Evolutionary conservation across 2,888 invertebrate species (phyloP).

Genomic region (Chrysomela aeneicollis): DNA sequence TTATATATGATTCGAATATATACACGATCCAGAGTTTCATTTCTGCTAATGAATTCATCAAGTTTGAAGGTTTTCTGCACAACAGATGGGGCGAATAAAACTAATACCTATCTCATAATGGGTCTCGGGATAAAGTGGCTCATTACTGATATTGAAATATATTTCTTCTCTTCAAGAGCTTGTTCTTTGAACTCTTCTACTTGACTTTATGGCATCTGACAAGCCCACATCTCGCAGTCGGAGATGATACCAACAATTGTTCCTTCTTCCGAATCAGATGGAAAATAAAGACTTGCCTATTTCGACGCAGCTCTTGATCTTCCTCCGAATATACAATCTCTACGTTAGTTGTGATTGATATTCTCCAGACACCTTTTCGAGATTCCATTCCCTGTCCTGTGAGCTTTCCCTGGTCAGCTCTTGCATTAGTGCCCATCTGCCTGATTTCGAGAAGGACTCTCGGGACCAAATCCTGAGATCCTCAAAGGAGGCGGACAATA

Average conservation of each 20-base stretch:
- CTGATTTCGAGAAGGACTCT: background rate
- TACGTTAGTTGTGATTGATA: background rate
- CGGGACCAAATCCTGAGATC: background rate
- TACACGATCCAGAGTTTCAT: background rate
- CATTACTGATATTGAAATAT: background rate
- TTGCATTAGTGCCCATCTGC: background rate
- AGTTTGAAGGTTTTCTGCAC: background rate
- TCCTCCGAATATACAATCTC: too few relatives aligned
- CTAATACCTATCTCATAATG: background rate
- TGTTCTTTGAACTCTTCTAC: background rate
- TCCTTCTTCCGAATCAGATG: too few relatives aligned
- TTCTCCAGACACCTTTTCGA: background rate
- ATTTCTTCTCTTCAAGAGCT: background rate
- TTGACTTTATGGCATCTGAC: background rate
- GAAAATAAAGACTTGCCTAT: too few relatives aligned
- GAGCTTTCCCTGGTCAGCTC: background rate
- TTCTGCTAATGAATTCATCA: background rate
- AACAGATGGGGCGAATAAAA: background rate
- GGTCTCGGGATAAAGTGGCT: background rate
- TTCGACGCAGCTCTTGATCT: too few relatives aligned
- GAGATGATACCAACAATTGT: background rate
- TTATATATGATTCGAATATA: background rate
- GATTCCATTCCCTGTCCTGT: background rate
- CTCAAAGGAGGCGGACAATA: background rate
- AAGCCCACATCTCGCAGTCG: background rate